Evolutionary conservation across 1,140 invertebrate species (phyloP), one percentile per base, ranked within the genome.

Genomic region (Conus betulinus): DNA sequence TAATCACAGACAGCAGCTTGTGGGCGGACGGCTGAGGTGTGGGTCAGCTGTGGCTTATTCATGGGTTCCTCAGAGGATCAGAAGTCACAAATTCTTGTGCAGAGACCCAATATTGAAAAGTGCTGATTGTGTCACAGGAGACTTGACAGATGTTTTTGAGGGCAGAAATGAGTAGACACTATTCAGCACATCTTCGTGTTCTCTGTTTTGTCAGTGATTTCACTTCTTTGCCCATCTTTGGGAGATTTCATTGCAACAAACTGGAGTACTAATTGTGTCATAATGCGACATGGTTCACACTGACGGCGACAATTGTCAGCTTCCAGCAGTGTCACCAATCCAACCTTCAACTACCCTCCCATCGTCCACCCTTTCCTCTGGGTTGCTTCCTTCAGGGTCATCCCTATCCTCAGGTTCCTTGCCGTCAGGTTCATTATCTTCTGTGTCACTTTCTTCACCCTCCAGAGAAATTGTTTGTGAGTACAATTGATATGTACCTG

Each of bases 201-300:
- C 39, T 39, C 0, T 11, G 57, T 60, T 60, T 60, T 60, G 57
- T 60, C 39, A 39, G 39, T 39, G 60, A 63, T 11, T 13, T 13
- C 60, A 20, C 11, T 71, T 13, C 23, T 71, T 71, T 71, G 11
- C 60, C 60, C 4, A 1, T 20, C 4, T 20, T 7, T n/a, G 67
- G 15, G 67, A 71, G 20, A 23, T 15, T 60, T 60, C 57, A 60
- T 0, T 60, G 57, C 57, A 60, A 15, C 57, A 11, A 60, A 6
- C 11, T 71, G 15, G 67, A 13, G 60, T 71, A 20, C 67, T 13
- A 20, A 20, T 71, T 20, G 67, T 13, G 67, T n/a, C 17, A 71
- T 71, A 23, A 71, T 71, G 67, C 67, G 79, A 81, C 6, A 81
- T 81, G 79, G 79, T 81, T 81, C 79, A 81, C 79, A 81, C 79